Evolutionary conservation across 2,888 invertebrate species (phyloP).

Genomic region (Thyatira batis): DNA sequence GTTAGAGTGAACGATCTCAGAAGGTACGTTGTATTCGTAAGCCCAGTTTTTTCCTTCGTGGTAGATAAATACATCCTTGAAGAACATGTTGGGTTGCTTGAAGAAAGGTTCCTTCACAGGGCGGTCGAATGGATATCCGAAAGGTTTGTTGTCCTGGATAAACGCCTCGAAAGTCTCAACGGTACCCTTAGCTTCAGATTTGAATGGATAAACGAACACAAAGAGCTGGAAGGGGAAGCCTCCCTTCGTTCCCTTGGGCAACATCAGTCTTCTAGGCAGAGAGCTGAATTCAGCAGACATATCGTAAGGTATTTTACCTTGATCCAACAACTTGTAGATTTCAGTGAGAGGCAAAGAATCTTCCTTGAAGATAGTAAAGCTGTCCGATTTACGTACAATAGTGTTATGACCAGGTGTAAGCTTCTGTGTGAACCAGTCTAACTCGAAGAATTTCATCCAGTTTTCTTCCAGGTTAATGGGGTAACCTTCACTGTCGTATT

Average conservation of each 20-base stretch:
- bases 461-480: slow-evolving; percentile 78
- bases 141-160: slow-evolving; percentile 63
- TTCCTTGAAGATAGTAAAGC: slow-evolving; percentile 83
- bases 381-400: slow-evolving; percentile 84
- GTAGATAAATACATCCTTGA: slow-evolving; percentile 78
- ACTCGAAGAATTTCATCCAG: slow-evolving; percentile 82
- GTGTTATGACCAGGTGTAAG: slow-evolving; percentile 84
- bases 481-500: slow-evolving; percentile 83
- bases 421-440: slow-evolving; percentile 83
- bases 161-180: slow-evolving; percentile 31
- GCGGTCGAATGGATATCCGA: slow-evolving; percentile 79
- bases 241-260: slow-evolving; percentile 86
- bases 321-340: slow-evolving; percentile 81
- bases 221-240: slow-evolving; percentile 84
- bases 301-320: slow-evolving; percentile 76
- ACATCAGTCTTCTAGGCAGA: slow-evolving; percentile 85
- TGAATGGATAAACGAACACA: slow-evolving; percentile 82
- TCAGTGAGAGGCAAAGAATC: slow-evolving; percentile 84
- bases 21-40: slow-evolving; percentile 35
- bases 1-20: slow-evolving; percentile 7
- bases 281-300: slow-evolving; percentile 80
- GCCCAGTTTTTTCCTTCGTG: slow-evolving; percentile 56
- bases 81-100: slow-evolving; percentile 77
- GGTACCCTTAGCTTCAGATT: slow-evolving; percentile 49
- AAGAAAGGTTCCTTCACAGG: slow-evolving; percentile 61